Evolutionary conservation across 2,113 vertebrate genomes (phyloP), one percentile per base, ranked within the genome.

Genomic region (Pogonocichla stellata): DNA sequence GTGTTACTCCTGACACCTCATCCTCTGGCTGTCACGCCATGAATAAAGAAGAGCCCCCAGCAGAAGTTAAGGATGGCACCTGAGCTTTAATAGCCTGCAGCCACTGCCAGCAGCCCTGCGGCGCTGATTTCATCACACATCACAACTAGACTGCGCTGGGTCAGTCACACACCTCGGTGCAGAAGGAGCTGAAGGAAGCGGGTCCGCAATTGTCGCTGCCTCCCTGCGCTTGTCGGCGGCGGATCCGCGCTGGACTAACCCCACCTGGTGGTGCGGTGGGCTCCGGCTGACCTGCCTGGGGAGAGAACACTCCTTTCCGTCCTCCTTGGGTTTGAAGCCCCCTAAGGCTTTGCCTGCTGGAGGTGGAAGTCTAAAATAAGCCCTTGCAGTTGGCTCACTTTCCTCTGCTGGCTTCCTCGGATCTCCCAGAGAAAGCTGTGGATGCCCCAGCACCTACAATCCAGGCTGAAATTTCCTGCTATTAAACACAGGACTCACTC

Each of bases 1-100:
- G 96, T 93, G 95, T 97, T 96, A 77, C 10, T 19, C 93, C 89
- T 94, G 95, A 96, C 96, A 95, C 95, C 95, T 96, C 95, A 91
- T 92, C 92, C 93, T 91, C 90, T 87, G 81, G 17, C 92, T 96
- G 88, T 81, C 80, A 60, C 5, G 94, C 40, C 72, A 65, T 79
- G 96, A 95, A 97, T 96, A 83, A 92, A 92, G 88, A 75, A 93
- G 81, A 95, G 65, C 69, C 67, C 62, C 34, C 14, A 81, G 83
- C 70, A 33, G 26, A 86, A 95, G 95, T 88, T 91, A 43, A 91
- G 81, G 84, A 70, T 92, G 94, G 80, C 88, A 95, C 80, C 60
- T 31, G 65, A 91, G 95, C 93, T 92, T 94, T 79, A 93, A 94
- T 77, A 96, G 96, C 96, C 95, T 62, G 94, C 96, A 84, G 96